These are phyloP conservation scores for Verasper variegatus DNA, from an alignment of 2,113 vertebrate genomes.

Conservation along the genomic window DNA sequence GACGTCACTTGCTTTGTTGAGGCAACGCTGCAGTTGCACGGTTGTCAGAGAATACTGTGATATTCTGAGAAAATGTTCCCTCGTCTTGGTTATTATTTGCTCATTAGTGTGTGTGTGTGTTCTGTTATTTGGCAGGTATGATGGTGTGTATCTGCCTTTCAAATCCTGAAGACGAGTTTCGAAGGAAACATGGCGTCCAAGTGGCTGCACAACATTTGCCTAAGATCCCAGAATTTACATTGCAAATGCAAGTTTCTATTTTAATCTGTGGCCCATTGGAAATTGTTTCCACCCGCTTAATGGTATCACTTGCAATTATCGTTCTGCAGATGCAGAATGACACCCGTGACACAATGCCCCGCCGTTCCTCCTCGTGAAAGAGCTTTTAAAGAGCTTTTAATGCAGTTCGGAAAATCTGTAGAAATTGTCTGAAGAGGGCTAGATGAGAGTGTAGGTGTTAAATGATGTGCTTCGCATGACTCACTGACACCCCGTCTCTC, in stretches of 20 bases:
- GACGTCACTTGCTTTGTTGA: constrained; percentile 43
- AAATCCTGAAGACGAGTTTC: not conserved
- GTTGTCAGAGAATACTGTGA: constrained; percentile 51
- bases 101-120: constrained; percentile 24
- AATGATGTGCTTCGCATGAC: constrained; percentile 68
- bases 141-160: constrained; percentile 5
- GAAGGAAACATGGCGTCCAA: constrained; percentile 6
- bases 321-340: constrained; percentile 60
- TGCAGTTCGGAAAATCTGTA: constrained; percentile 70
- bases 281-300: constrained; percentile 58
- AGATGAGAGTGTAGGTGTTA: constrained; percentile 76
- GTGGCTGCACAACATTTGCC: constrained; percentile 17
- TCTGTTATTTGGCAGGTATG: not conserved
- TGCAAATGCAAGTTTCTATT: constrained; percentile 71
- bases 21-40: constrained; percentile 30
- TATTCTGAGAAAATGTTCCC: constrained; percentile 17
- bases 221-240: constrained; percentile 53
- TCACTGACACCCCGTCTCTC: constrained; percentile 72
- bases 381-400: constrained; percentile 76
- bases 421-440: constrained; percentile 70
- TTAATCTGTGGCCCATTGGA: constrained; percentile 49
- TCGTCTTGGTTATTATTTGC: constrained; percentile 26
- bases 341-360: constrained; percentile 64
- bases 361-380: constrained; percentile 44
- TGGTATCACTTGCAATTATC: constrained; percentile 70